Conservation (phyloP, 2,797 vertebrate species). For the Myotis vivesi region DNA sequence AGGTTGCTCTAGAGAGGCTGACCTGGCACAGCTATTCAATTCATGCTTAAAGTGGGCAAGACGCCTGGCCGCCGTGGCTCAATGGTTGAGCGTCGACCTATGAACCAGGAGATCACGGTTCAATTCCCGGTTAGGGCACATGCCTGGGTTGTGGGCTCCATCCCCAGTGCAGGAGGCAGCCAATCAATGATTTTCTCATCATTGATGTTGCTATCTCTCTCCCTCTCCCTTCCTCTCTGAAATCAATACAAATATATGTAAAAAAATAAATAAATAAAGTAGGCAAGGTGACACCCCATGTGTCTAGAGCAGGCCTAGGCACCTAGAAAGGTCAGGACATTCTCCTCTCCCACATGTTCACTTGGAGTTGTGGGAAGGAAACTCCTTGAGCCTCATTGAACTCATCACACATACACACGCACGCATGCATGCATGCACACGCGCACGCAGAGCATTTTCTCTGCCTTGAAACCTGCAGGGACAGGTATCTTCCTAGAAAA, state of each 20-base stretch:
- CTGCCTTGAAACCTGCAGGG: background rate
- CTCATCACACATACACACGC: background rate
- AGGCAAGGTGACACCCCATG: too few relatives aligned
- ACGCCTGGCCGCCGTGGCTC: too few relatives aligned
- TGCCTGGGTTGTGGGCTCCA: too few relatives aligned
- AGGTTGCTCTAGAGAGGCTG: background rate
- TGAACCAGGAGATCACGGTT: too few relatives aligned
- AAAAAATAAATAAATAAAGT: too few relatives aligned
- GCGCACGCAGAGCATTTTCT: background rate
- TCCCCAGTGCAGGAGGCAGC: too few relatives aligned
- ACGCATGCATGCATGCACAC: background rate
- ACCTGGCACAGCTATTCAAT: background rate
- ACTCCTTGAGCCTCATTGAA: background rate
- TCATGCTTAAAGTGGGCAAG: background rate
- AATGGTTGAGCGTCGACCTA: too few relatives aligned
- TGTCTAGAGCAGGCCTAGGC: background rate
- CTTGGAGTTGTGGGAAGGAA: background rate
- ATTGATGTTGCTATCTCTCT: too few relatives aligned
- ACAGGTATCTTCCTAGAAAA: background rate
- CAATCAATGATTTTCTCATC: too few relatives aligned
- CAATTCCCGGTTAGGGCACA: too few relatives aligned
- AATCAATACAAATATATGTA: too few relatives aligned
- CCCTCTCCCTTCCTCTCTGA: too few relatives aligned
- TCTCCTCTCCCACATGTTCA: background rate
- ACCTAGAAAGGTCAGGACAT: background rate